Conservation (phyloP, 2,113 vertebrate species). For the Callipepla californica region DNA sequence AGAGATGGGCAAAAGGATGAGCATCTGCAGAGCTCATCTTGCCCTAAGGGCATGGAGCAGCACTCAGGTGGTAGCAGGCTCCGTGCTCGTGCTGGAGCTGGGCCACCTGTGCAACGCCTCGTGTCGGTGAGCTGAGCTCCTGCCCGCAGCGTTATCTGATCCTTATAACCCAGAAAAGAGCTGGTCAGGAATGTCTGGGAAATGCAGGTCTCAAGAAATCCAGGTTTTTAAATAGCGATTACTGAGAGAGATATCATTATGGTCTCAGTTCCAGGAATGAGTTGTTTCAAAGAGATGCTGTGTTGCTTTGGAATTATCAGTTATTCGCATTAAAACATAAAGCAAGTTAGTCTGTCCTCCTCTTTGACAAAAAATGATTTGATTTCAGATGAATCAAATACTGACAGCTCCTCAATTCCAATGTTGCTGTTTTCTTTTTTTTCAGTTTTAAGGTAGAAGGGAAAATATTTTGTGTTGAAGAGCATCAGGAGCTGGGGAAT, state of each 20-base stretch:
- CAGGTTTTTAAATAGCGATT: background rate
- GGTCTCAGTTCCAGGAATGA: background rate
- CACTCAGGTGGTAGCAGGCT: constrained; percentile 18
- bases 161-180: background rate
- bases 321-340: background rate
- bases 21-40: constrained; percentile 32
- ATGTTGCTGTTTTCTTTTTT: background rate
- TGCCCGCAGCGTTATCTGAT: background rate
- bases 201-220: background rate
- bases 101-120: background rate
- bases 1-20: constrained; percentile 15
- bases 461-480: background rate
- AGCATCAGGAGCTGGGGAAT: background rate
- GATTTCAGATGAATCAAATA: background rate
- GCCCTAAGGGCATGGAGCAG: background rate
- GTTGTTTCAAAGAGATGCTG: background rate
- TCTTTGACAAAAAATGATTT: background rate
- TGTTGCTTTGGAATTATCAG: background rate
- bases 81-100: background rate
- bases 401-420: background rate
- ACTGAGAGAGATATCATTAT: background rate
- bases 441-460: background rate
- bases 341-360: background rate
- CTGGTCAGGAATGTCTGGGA: constrained; percentile 24
- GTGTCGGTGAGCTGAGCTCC: background rate